Conservation (phyloP, 1,140 invertebrate species). For the Aphelenchoides besseyi region DNA sequence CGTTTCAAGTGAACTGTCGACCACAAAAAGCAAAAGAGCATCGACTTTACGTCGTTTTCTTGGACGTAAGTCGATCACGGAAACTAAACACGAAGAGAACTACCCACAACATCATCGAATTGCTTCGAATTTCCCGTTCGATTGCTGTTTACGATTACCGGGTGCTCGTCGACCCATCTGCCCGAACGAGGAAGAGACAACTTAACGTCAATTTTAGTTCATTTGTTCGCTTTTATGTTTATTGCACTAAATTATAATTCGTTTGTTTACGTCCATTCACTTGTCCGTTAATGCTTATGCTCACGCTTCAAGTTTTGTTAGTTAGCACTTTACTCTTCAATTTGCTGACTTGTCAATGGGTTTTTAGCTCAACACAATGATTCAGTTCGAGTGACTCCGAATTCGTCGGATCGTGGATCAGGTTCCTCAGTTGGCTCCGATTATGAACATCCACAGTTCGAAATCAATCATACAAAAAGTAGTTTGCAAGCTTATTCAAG, state of each 20-base stretch:
- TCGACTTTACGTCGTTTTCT: not conserved
- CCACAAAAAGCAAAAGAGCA: not conserved
- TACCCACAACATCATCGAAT: too few species aligned
- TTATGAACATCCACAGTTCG: conserved; percentile 12
- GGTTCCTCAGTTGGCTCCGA: conserved; percentile 11
- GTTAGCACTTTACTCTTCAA: not conserved
- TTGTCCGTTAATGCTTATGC: not conserved
- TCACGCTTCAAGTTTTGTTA: conserved; percentile 6
- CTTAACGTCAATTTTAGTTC: not conserved
- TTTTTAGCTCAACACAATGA: not conserved
- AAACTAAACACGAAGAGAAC: not conserved
- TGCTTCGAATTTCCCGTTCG: not conserved
- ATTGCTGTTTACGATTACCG: conserved; percentile 7
- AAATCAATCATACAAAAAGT: not conserved
- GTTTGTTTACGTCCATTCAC: not conserved
- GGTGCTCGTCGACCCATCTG: not conserved
- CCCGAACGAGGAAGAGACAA: not conserved
- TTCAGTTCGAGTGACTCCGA: not conserved
- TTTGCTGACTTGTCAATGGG: not conserved
- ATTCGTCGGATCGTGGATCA: conserved; percentile 16
- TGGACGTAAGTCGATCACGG: not conserved
- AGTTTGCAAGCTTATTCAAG: not conserved
- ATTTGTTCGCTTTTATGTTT: too few species aligned
- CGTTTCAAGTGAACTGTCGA: not conserved
- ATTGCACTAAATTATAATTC: not conserved